Conservation (phyloP, 2,888 invertebrate species). For the Sicus ferrugineus region DNA sequence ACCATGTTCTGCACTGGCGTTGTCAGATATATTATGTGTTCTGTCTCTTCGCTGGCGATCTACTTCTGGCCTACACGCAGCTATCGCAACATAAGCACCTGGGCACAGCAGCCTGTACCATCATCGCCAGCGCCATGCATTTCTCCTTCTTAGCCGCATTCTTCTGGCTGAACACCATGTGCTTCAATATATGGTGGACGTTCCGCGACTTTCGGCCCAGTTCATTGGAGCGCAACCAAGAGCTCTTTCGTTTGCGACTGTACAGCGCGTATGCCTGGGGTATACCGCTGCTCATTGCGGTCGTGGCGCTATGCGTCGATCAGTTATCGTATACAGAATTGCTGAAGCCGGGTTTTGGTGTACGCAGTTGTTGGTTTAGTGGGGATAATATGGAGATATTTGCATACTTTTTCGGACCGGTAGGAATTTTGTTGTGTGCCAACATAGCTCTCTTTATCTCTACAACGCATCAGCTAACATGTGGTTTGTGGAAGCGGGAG, state of each 20-base stretch:
- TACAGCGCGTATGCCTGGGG: constrained; percentile 89
- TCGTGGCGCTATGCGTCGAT: constrained; percentile 78
- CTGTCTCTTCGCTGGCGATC: constrained; percentile 82
- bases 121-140: constrained; percentile 80
- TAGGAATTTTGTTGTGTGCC: constrained; percentile 79
- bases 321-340: constrained; percentile 70
- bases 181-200: constrained; percentile 95
- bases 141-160: constrained; percentile 89
- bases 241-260: constrained; percentile 78
- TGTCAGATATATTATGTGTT: constrained; percentile 88
- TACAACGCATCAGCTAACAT: constrained; percentile 84
- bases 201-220: constrained; percentile 84
- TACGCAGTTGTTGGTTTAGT: constrained; percentile 81
- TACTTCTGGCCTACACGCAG: constrained; percentile 80
- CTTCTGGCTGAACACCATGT: constrained; percentile 94
- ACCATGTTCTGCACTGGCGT: constrained; percentile 87
- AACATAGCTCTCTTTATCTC: constrained; percentile 82
- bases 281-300: constrained; percentile 78
- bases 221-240: constrained; percentile 85
- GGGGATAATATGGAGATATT: constrained; percentile 78
- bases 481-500: constrained; percentile 87
- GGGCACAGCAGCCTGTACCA: constrained; percentile 69
- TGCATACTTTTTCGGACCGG: constrained; percentile 85
- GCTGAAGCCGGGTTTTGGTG: constrained; percentile 81
- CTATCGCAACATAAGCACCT: constrained; percentile 70